Percentiles rank a stretch among this genome's conserved stretches.
Conservation (phyloP, 2,888 invertebrate genomes). For the Hirtodrosophila alboralis region DNA sequence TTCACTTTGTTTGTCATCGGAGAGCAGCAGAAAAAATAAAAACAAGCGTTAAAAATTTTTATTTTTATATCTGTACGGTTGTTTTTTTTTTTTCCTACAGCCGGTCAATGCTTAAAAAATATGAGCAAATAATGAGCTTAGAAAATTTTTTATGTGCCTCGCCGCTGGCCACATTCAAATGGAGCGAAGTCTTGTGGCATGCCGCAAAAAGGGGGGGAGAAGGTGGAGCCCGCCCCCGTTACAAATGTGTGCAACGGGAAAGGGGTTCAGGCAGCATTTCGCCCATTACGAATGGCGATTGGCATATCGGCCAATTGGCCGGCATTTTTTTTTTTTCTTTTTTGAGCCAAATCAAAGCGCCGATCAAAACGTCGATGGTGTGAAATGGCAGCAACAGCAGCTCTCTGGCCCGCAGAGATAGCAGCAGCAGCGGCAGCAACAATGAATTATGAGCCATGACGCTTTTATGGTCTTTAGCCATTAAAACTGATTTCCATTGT, state of each 20-base stretch:
- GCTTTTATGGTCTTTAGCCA: conserved; percentile 69
- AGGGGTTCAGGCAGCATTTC: conserved; percentile 52
- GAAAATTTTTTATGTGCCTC: conserved; percentile 65
- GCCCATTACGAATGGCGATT: conserved; percentile 53
- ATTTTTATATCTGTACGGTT: conserved; percentile 39
- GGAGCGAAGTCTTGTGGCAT: conserved; percentile 43
- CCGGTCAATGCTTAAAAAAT: conserved; percentile 54
- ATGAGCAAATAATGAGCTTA: conserved; percentile 77
- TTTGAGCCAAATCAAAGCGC: conserved; percentile 60
- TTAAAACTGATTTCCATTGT: conserved; percentile 75
- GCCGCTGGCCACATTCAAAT: conserved; percentile 47
- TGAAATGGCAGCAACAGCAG: conserved; percentile 54
- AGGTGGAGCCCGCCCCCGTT: neutral
- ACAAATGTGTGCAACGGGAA: conserved; percentile 10
- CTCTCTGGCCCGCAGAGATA: conserved; percentile 42
- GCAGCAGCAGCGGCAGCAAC: conserved; percentile 26
- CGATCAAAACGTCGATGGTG: conserved; percentile 71
- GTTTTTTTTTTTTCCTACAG: conserved; percentile 20
- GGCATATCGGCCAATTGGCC: conserved; percentile 66
- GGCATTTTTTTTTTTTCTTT: too few relatives aligned
- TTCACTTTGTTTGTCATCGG: conserved; percentile 76
- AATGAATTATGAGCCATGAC: conserved; percentile 74
- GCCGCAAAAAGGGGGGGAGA: conserved; percentile 32
- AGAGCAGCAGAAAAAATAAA: conserved; percentile 54
- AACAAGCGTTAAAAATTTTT: conserved; percentile 57